Percentiles rank a stretch among this genome's conserved stretches.
phyloP scores from a whole-genome alignment of 2,113 vertebrate genomes.

The Rhabdomys dilectus region DNA sequence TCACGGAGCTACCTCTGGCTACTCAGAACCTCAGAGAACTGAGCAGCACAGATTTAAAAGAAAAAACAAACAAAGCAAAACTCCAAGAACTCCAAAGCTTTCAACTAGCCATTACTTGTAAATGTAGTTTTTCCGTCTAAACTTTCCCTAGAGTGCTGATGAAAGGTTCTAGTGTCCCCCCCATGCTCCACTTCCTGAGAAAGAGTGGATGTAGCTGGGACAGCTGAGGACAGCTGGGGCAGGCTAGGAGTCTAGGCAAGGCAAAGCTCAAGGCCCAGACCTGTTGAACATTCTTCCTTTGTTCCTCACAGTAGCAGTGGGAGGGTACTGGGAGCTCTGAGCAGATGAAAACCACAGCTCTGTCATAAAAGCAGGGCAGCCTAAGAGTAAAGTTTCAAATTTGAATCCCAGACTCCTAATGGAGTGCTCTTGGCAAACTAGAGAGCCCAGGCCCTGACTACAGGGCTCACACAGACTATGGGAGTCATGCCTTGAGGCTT shows the following conservation, averaged over 20 bases:
- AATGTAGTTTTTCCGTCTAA: slow-evolving; percentile 7
- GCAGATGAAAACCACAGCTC: neutral
- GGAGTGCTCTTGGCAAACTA: neutral
- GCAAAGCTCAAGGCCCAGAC: neutral
- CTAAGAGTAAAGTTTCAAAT: neutral
- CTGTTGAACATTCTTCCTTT: neutral
- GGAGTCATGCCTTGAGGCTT: neutral
- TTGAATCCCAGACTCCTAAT: neutral
- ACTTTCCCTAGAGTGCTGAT: neutral
- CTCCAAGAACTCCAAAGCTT: slow-evolving; percentile 17
- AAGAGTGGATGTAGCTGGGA: neutral
- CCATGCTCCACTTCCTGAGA: neutral
- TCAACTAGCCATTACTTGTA: neutral
- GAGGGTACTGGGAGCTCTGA: neutral
- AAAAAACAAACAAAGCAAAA: neutral
- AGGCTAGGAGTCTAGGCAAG: neutral
- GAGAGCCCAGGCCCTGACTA: neutral
- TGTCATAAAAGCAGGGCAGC: neutral
- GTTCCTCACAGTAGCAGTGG: neutral
- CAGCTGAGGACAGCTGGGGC: neutral
- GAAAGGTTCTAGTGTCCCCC: neutral
- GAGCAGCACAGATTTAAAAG: neutral
- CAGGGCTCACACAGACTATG: neutral
- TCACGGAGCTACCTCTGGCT: neutral
- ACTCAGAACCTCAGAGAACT: neutral